Evolutionary conservation across 2,888 invertebrate species (phyloP), one percentile per base, ranked within the genome.

Genomic region (Melipona beecheii): DNA sequence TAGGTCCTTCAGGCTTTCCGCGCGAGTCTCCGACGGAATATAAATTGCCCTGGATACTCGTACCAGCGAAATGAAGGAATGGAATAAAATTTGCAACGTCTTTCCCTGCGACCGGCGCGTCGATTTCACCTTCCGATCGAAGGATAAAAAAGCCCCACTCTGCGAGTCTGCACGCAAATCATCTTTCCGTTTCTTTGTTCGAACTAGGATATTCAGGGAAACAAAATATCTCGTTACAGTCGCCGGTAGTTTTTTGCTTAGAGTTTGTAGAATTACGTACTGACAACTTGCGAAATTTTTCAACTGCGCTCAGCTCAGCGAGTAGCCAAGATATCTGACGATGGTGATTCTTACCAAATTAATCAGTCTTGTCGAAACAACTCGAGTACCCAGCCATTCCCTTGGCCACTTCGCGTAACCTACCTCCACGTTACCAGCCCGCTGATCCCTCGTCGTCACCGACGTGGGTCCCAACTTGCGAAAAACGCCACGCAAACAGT

Each of bases 31-130:
- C 86, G 81, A 78, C 83, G 87, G 91, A 92, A 92, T 92, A 92
- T 91, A 91, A 91, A 92, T 92, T 91, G 88, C 84, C 81, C 86
- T 84, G 85, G 91, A 92, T 92, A 89, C 89, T 4, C 90, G 89
- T 91, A 88, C 85, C 84, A 78, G 82, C 78, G 87, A 90, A 90
- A 92, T 86, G 87, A 89, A 88, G 88, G 86, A 89, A 88, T 68
- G 87, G 87, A 89, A 91, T 87, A 89, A 89, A 89, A 90, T 78
- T 85, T 79, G 73, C 81, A 43, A 70, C 60, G 69, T 56, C 60
- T 70, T 60, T 54, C 24, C 15, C 27, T 60, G n/a, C 50, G 65
- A 31, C 17, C 36, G 11, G 56, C 65, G 43, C 68, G 54, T 66
- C 83, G 75, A 79, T 75, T 75, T 69, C 43, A 5, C 31, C 31